Evolutionary conservation across 92 coral and sea anemone genomes (phyloP).

Genomic region (Palythoa grandiflora): DNA sequence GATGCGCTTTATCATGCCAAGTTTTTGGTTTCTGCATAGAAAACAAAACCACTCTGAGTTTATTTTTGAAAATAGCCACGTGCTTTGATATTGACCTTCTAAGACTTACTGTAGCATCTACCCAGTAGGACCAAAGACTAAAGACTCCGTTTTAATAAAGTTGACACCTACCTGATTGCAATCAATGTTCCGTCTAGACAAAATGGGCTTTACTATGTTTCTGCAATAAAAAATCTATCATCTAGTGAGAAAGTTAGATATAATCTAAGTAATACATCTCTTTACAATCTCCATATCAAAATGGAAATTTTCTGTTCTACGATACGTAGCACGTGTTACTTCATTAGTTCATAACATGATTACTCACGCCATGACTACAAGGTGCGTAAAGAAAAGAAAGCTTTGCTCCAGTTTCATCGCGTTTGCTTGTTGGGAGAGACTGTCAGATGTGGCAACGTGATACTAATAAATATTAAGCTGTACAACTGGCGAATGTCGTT

Average conservation of each 20-base stretch:
- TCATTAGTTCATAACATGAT: neutral
- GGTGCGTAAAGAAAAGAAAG: slow-evolving; percentile 3
- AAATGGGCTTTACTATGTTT: slow-evolving; percentile 7
- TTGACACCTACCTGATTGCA: slow-evolving; percentile 21
- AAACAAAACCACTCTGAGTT: neutral
- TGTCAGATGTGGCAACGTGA: neutral
- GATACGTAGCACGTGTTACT: slow-evolving; percentile 16
- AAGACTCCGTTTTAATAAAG: neutral
- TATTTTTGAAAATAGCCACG: neutral
- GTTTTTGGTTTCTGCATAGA: neutral
- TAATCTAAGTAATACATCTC: neutral
- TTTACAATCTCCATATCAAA: neutral
- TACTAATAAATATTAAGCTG: neutral
- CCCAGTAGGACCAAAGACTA: neutral
- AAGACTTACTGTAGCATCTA: too few relatives aligned
- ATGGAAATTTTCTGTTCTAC: neutral
- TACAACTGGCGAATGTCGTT: slow-evolving; percentile 4
- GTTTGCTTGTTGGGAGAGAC: slow-evolving; percentile 15
- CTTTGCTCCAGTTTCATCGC: slow-evolving; percentile 33
- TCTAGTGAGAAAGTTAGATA: neutral
- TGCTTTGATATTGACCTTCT: neutral
- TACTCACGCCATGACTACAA: slow-evolving; percentile 40
- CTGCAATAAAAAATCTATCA: slow-evolving; percentile 2
- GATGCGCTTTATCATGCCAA: neutral
- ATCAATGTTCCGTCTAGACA: neutral